Conservation (phyloP, 2,797 vertebrate genomes). For the Otus scops region DNA sequence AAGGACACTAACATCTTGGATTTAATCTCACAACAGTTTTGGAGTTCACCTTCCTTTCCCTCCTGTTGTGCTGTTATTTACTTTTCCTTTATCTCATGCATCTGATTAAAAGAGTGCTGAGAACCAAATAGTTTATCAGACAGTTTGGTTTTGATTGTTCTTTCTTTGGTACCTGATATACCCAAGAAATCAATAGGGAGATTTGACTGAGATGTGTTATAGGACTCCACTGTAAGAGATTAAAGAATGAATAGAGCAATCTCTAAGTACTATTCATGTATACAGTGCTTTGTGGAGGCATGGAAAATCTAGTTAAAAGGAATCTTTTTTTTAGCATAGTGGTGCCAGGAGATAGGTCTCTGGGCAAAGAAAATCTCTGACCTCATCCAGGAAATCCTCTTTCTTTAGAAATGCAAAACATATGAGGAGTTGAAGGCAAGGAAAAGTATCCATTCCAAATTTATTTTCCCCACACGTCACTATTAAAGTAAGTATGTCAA, state of each 20-base stretch:
- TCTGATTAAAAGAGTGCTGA: neutral
- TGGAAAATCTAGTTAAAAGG: neutral
- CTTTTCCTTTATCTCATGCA: neutral
- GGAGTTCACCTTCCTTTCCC: neutral
- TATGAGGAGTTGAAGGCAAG: neutral
- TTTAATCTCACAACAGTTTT: neutral
- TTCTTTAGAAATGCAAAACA: neutral
- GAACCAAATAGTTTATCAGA: neutral
- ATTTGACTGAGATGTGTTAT: neutral
- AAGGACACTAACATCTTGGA: neutral
- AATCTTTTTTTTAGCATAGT: accelerated
- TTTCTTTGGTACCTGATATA: neutral
- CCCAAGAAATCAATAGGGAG: neutral
- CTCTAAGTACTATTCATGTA: neutral
- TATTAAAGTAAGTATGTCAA: neutral
- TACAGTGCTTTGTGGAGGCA: neutral
- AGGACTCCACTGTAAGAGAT: neutral
- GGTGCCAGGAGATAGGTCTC: neutral
- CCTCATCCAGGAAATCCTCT: neutral
- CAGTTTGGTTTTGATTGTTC: neutral
- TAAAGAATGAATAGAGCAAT: neutral
- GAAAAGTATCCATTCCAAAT: neutral
- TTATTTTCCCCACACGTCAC: neutral
- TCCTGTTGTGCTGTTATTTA: neutral
- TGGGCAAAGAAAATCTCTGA: neutral